Evolutionary conservation across 2,797 vertebrate genomes (phyloP), one percentile per base, ranked within the genome.

Genomic region (Sylvia borin): DNA sequence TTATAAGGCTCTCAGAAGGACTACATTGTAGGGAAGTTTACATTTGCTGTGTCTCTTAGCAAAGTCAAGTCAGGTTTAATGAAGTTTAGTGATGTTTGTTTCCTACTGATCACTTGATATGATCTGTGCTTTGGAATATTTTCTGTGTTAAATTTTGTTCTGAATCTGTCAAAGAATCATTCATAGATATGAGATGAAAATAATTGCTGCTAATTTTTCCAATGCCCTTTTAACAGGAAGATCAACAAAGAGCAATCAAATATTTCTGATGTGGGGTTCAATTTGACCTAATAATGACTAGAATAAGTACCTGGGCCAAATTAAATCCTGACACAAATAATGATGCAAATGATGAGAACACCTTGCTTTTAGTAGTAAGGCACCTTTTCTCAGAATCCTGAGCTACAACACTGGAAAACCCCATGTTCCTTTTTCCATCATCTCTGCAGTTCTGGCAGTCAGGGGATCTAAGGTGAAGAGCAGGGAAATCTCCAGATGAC

Each of bases 61-160:
- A 73, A 73, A 22, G 38, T 16, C 57, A 77, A 38, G 16, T 66
- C n/a, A 58, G 20, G 25, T 91, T 80, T 42, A 83, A 11, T 36
- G 76, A 83, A 36, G 11, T 31, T 42, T 34, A 64, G 32, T 15
- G 9, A 31, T 54, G 18, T 12, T 16, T 1, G 0, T 67, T 72
- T 77, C 26, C 62, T 38, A 25, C 38, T 57, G 64, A 50, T 47
- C 6, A 20, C 26, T 81, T 67, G 34, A 72, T 50, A 29, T 32
- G 21, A n/a, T 5, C 42, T 57, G 7, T 70, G 43, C n/a, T 64
- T 60, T 85, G 34, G 11, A 67, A 45, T 72, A 72, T 73, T 65
- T 85, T 73, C 26, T 77, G 10, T 36, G 16, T 87, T 92, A 53
- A 70, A 7, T 89, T 95, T 95, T 88, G 18, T 64, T 77, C 34